Conservation (phyloP, 2,888 invertebrate species). For the Aromia moschata region DNA sequence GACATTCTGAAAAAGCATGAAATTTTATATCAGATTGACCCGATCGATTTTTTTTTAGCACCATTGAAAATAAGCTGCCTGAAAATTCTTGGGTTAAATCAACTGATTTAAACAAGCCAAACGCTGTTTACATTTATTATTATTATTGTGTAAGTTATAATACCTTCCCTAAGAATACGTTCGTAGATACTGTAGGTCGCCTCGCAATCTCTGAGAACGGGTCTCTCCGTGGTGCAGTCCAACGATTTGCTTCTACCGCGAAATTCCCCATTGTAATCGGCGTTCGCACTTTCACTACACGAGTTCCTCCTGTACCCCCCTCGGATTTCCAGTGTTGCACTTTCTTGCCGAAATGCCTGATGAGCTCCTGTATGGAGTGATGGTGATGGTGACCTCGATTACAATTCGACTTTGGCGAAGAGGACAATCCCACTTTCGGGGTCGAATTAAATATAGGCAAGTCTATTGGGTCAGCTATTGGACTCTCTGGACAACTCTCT, state of each 20-base stretch:
- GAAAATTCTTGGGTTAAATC: too few species aligned
- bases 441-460: slow-evolving; percentile 45
- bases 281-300: slow-evolving; percentile 63
- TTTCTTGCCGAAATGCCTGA: slow-evolving; percentile 79
- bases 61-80: too few species aligned
- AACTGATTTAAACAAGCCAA: too few species aligned
- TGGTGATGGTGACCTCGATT: slow-evolving; percentile 65
- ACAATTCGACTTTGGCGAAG: slow-evolving; percentile 25
- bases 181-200: slow-evolving; percentile 85
- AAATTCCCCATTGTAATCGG: slow-evolving; percentile 75
- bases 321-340: slow-evolving; percentile 76
- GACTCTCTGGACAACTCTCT: slow-evolving; percentile 55
- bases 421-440: slow-evolving; percentile 41
- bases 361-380: slow-evolving; percentile 80
- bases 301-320: slow-evolving; percentile 53
- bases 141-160: too few species aligned
- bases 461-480: slow-evolving; percentile 48
- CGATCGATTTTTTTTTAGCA: too few species aligned
- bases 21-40: too few species aligned
- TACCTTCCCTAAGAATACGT: slow-evolving; percentile 79
- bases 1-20: too few species aligned
- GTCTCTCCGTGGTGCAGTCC: slow-evolving; percentile 69
- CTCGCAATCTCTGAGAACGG: slow-evolving; percentile 78
- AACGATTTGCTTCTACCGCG: slow-evolving; percentile 81
- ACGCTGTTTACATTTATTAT: too few species aligned